Evolutionary conservation across 1,140 invertebrate genomes (phyloP), one percentile per base, ranked within the genome.

Genomic region (Spodoptera frugiperda): DNA sequence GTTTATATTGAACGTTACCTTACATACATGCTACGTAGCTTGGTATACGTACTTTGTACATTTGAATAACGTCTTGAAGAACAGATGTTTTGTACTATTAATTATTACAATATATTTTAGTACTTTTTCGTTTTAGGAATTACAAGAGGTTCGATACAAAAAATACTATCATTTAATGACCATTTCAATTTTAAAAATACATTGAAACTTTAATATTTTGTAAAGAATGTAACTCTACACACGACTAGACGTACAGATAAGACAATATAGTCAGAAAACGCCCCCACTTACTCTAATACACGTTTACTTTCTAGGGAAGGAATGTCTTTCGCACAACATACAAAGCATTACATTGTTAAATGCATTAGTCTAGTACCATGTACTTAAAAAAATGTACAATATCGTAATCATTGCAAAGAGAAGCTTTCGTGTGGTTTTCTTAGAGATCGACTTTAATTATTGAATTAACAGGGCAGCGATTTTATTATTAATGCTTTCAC

Each of bases 171-270:
- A 65, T 65, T 49, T 65, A 19, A 65, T 65, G 61, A 65, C 61
- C 44, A 21, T 65, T 49, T 65, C 61, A 65, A 48, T 65, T 46
- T 48, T 25, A 46, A 71, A 73, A 59, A 48, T 33, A 59, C 44
- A 59, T 46, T 73, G 17, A 65, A 65, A 67, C 33, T 61, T 72
- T 49, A 49, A 59, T 59, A 49, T 17, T 61, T 59, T 33, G 54
- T 59, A 61, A 61, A 67, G 51, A 74, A 77, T 77, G 53, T 77
- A 73, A 65, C 46, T 80, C 65, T 75, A 77, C 54, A 74, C 71
- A 79, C 77, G 80, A 82, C 80, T 82, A 82, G 80, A 82, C 63
- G 73, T 63, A 68, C 49, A 75, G 73, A 48, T 48, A 72, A 75
- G 63, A 57, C 33, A 74, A 74, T 74, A 67, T 76, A 51, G 39